Evolutionary conservation across 2,888 invertebrate genomes (phyloP).

Genomic region (Keiferia lycopersicella): DNA sequence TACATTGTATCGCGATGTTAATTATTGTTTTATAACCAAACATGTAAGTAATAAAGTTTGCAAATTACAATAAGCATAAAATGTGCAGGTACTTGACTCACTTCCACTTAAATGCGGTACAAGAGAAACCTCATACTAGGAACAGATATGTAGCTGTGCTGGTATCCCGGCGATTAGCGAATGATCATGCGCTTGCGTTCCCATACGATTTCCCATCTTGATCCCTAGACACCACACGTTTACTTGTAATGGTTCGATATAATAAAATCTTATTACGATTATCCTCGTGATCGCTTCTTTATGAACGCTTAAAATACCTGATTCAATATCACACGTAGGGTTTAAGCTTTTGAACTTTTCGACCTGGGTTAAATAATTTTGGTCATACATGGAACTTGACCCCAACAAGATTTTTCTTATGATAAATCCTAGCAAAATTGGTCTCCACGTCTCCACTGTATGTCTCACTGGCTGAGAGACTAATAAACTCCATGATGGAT

Average conservation of each 20-base stretch:
- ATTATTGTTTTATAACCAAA: constrained; percentile 30
- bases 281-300: constrained; percentile 61
- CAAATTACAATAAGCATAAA: constrained; percentile 19
- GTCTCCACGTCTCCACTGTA: constrained; percentile 46
- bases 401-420: background rate
- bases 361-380: background rate
- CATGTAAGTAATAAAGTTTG: constrained; percentile 20
- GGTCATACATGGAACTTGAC: background rate
- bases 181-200: constrained; percentile 55
- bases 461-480: constrained; percentile 51
- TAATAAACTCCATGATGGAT: constrained; percentile 59
- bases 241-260: constrained; percentile 68
- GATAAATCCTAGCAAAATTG: constrained; percentile 31
- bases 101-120: constrained; percentile 20
- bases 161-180: constrained; percentile 51
- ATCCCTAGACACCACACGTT: constrained; percentile 69
- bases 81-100: constrained; percentile 12
- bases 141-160: background rate
- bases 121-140: background rate
- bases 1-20: constrained; percentile 48
- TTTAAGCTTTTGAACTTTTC: constrained; percentile 29
- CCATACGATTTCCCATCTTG: constrained; percentile 60
- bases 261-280: constrained; percentile 73
- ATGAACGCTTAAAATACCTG: constrained; percentile 58
- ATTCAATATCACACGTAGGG: constrained; percentile 55